Conservation (phyloP, 2,113 vertebrate species). For the Hydrochoerus hydrochaeris region DNA sequence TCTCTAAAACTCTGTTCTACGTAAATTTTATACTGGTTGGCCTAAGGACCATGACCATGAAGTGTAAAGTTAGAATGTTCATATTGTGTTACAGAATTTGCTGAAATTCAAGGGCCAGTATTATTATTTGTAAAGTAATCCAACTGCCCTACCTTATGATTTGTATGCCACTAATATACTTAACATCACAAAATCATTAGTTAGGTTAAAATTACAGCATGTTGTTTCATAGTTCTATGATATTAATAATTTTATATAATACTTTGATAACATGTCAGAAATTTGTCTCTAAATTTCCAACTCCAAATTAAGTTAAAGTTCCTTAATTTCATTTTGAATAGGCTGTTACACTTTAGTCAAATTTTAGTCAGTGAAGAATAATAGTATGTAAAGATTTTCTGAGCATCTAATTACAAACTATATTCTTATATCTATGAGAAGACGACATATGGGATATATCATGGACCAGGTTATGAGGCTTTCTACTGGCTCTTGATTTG, state of each 20-base stretch:
- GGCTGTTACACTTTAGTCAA: not conserved
- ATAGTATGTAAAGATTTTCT: not conserved
- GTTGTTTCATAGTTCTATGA: not conserved
- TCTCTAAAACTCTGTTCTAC: not conserved
- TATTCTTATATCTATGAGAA: not conserved
- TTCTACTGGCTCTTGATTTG: not conserved
- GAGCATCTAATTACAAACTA: not conserved
- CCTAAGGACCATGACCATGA: not conserved
- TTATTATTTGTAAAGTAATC: not conserved
- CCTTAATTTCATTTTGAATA: not conserved
- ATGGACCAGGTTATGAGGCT: not conserved
- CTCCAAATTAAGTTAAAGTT: not conserved
- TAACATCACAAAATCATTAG: not conserved
- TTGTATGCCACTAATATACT: not conserved
- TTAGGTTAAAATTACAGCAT: not conserved
- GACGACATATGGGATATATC: not conserved
- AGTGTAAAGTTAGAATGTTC: not conserved
- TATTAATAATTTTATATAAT: not conserved
- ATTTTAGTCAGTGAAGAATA: not conserved
- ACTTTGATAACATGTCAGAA: not conserved
- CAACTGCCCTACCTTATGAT: not conserved
- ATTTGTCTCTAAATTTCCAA: not conserved
- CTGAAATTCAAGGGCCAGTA: not conserved
- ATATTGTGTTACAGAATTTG: not conserved
- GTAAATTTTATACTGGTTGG: not conserved